These are phyloP conservation scores for Atrina japonica DNA, from an alignment of 2,888 invertebrate genomes.

Conservation along the genomic window DNA sequence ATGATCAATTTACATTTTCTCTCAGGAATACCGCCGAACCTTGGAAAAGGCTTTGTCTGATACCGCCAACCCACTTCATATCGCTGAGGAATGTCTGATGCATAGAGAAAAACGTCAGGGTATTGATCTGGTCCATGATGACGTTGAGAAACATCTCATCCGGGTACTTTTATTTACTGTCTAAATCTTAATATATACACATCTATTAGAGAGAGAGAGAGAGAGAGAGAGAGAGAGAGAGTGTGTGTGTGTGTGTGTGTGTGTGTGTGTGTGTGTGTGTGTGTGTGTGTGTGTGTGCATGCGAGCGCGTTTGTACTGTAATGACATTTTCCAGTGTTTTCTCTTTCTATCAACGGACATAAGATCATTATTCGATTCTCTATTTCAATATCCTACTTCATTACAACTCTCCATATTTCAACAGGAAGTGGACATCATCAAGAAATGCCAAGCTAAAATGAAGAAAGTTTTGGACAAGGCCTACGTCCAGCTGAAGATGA, in stretches of 20 bases:
- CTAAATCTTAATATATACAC: not conserved
- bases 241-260: no score
- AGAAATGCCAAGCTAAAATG: constrained; percentile 89
- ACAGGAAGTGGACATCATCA: constrained; percentile 89
- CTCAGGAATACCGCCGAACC: constrained; percentile 83
- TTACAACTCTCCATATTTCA: no score
- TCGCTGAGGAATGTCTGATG: constrained; percentile 96
- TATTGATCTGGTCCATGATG: constrained; percentile 94
- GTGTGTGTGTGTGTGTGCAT: no score
- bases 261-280: no score
- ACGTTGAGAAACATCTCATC: constrained; percentile 91
- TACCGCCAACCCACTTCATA: constrained; percentile 93
- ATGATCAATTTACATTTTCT: no score
- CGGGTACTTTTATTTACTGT: constrained; percentile 77
- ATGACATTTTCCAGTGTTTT: no score
- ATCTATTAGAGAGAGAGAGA: no score
- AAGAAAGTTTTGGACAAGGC: constrained; percentile 86
- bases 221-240: no score
- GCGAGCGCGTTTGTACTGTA: no score
- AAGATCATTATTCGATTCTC: no score
- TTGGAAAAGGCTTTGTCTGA: constrained; percentile 87
- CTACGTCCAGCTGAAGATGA: constrained; percentile 81
- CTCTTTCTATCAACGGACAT: no score
- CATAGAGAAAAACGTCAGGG: constrained; percentile 94
- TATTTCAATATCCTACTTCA: no score